Evolutionary conservation across 2,888 invertebrate genomes (phyloP), one percentile per base, ranked within the genome.

Genomic region (Griposia aprilina): DNA sequence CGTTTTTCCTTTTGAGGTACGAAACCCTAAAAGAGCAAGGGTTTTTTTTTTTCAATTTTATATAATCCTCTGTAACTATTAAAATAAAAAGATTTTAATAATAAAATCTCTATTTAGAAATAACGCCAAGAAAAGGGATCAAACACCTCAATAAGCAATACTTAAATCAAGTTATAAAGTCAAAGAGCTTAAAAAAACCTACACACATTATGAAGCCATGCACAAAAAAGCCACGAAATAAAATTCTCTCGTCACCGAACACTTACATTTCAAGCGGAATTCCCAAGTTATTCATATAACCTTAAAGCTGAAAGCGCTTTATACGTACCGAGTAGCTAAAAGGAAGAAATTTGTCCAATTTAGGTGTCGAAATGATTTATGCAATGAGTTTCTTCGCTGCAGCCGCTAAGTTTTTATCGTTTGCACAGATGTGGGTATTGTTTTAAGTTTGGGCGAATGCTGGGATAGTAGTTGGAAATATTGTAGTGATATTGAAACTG

Each of bases 301-400:
- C 78, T 78, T 74, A 79, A 76, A 86, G 81, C 84, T 59, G 67
- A 74, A 85, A 88, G 84, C 84, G 87, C 81, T 84, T 87, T 83
- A 80, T 57, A 79, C 73, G 73, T 66, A 76, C 60, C 23, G 71
- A 80, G 69, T 69, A 62, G 78, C 81, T 87, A 84, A 87, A 84
- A 84, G 88, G 87, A 87, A 86, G 86, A 78, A 86, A 88, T 88
- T 88, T 86, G 88, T 82, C 86, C 84, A 83, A 86, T 88, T 88
- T 88, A 82, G 75, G 88, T 83, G 87, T 83, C 83, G 78, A 62
- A 82, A 71, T 88, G 88, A 88, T 88, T 88, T 88, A 88, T 88
- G 84, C 83, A 80, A 48, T 67, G 78, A 88, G 78, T 87, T 81
- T 78, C 76, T 60, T 60, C 72, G 76, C 79, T 83, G 86, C 88